Base-by-base conservation (phyloP, 2,888 invertebrate species). In the Andrena praecox region DNA sequence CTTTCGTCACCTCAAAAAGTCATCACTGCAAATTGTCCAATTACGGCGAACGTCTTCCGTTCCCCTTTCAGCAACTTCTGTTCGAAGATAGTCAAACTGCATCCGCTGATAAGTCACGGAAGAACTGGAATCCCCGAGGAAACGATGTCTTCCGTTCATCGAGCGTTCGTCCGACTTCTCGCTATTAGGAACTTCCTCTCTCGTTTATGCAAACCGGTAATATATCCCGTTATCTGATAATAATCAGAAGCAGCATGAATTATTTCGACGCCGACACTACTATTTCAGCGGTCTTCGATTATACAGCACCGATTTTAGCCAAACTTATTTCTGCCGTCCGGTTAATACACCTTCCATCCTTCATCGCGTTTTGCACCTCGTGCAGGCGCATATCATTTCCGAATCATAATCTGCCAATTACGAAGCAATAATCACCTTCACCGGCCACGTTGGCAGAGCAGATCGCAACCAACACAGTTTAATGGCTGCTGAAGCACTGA, bases 21-120 rank as follows among this genome's bases (percentile, higher is more conserved):
- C 73, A 70, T 69, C 80, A 33, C 27, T 69, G 67, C 67, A 72
- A 77, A 77, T 59, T 72, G 56, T 68, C 67, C 80, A 80, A 80
- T 74, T 79, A 71, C 48, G 31, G n/a, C 4, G 20, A 60, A 63
- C 54, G n/a, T 66, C 52, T 33, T 33, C 42, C 31, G 48, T 31
- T 48, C 35, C 33, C 35, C 29, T 31, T 24, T 54, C 52, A 33
- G 16, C 10, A 60, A 69, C 56, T 63, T 74, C 20, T 35, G 33
- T 48, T 48, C 60, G 27, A 16, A 24, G 74, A 63, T 52, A 20
- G 54, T 64, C 20, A 33, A 64, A 69, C n/a, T 52, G 33, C 52
- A 27, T 52, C 35, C 31, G 27, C 31, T 29, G 42, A 73, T 56
- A 63, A 56, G 73, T 68, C 67, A 62, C 52, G 67, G 33, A 54